Evolutionary conservation across 1,140 invertebrate species (phyloP), one percentile per base, ranked within the genome.

Genomic region (Bombyx mandarina): DNA sequence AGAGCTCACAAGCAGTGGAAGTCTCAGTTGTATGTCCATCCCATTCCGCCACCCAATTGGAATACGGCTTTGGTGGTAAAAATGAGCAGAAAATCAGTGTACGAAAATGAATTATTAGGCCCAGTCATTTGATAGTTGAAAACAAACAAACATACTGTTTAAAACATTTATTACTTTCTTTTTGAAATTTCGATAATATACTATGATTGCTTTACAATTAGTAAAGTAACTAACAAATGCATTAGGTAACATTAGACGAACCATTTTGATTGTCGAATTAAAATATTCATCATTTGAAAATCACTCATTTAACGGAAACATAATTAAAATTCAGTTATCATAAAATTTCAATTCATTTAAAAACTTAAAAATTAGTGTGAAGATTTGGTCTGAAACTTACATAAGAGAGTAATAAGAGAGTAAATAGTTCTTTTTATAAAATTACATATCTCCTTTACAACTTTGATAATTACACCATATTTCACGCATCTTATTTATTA

Each of bases 151-250:
- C 26, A 9, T 18, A 49, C 66, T 77, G 67, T 79, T 79, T 68
- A 70, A 77, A 82, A 82, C 79, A 82, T 82, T 82, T 82, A 82
- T 74, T 79, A 73, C 70, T 66, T 65, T 65, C 52, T 58, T 62
- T 67, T 70, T 62, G 26, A 55, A 60, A 66, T 71, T 67, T 64
- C 72, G 66, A 75, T 67, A 71, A 63, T 35, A 46, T 62, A 1
- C 26, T 35, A 35, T 35, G 26, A 35, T 35, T 35, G 64, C 26
- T 69, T 71, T 67, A 65, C 65, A 50, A 12, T 62, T 51, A 52
- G 61, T 67, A 67, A 72, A 69, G 65, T 54, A 35, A 35, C 26
- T 35, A 35, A 35, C 26, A 35, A 35, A 35, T 35, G 26, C 26
- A 35, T 1, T 1, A 35, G 26, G 26, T 35, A 35, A 35, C 26